Percentiles rank a stretch among this genome's conserved stretches.
These are phyloP conservation scores for Lepidurus packardi DNA, from an alignment of 1,140 invertebrate genomes.

Conservation along the genomic window DNA sequence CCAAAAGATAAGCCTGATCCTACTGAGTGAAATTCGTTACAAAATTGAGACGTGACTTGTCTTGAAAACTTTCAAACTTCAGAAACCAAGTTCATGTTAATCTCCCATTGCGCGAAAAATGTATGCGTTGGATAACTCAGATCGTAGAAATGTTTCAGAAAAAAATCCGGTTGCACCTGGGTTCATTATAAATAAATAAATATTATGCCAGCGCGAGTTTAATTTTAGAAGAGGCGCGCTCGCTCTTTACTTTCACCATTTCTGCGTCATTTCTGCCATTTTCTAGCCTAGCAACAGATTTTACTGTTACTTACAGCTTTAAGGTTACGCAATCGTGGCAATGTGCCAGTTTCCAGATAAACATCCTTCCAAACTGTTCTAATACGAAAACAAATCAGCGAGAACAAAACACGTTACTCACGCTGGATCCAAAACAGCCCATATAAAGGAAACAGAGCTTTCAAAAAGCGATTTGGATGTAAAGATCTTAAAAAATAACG, in stretches of 20 bases:
- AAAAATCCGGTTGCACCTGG: too few species aligned
- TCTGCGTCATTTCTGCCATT: slow-evolving; percentile 4
- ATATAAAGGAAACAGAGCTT: too few species aligned
- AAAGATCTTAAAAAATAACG: too few species aligned
- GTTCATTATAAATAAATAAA: too few species aligned
- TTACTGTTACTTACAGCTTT: neutral
- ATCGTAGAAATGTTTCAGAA: too few species aligned
- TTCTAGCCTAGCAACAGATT: slow-evolving; percentile 4
- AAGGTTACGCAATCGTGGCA: neutral
- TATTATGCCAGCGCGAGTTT: neutral
- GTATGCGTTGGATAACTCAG: neutral
- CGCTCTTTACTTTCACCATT: neutral
- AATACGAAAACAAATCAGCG: neutral
- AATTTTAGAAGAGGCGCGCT: neutral
- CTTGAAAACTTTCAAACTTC: neutral
- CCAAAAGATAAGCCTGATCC: too few species aligned
- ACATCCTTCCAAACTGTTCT: neutral
- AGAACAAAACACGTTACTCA: too few species aligned
- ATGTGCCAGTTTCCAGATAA: neutral
- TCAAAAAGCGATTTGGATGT: too few species aligned
- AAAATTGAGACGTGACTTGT: neutral
- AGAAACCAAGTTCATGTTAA: neutral
- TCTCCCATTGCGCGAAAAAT: neutral
- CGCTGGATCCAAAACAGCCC: too few species aligned
- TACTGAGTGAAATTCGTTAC: neutral